Percentiles rank a stretch among this genome's conserved stretches.
phyloP scores from a whole-genome alignment of 2,888 invertebrate genomes.

The Cosmia trapezina region DNA sequence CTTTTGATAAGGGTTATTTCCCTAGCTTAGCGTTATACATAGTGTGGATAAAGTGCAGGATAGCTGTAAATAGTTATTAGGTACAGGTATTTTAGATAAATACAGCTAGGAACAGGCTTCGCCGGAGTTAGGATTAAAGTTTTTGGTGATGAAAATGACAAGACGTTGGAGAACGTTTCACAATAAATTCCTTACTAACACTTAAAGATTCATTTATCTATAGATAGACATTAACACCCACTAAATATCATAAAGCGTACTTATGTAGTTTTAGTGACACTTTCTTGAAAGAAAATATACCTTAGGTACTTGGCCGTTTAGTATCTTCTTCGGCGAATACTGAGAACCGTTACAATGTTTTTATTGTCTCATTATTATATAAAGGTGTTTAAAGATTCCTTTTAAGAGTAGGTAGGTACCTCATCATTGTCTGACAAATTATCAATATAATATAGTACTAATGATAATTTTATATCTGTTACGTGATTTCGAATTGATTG shows the following conservation, averaged over 20 bases:
- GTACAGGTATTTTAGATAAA: neutral
- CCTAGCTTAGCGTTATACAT: neutral
- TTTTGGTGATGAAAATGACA: neutral
- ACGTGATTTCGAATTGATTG: conserved; percentile 58
- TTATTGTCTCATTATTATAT: conserved; percentile 30
- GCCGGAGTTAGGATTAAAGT: neutral
- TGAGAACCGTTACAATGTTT: conserved; percentile 36
- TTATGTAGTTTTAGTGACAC: neutral
- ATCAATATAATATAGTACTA: neutral
- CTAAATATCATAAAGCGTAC: conserved; percentile 4
- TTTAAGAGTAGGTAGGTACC: neutral
- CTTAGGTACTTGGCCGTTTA: conserved; percentile 22
- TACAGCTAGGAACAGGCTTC: neutral
- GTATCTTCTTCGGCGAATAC: conserved; percentile 24
- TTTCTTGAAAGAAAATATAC: conserved; percentile 21
- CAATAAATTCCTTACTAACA: neutral
- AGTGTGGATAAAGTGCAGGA: neutral
- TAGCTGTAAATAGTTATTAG: neutral
- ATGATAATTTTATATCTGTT: conserved; percentile 43
- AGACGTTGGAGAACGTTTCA: neutral
- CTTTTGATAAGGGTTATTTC: neutral
- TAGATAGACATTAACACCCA: neutral
- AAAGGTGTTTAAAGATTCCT: conserved; percentile 17
- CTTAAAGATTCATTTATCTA: neutral
- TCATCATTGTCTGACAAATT: conserved; percentile 13